Conservation (phyloP, 30 jellyfish, hydroid and myxozoan species). For the Hydractinia symbiolongicarpus region DNA sequence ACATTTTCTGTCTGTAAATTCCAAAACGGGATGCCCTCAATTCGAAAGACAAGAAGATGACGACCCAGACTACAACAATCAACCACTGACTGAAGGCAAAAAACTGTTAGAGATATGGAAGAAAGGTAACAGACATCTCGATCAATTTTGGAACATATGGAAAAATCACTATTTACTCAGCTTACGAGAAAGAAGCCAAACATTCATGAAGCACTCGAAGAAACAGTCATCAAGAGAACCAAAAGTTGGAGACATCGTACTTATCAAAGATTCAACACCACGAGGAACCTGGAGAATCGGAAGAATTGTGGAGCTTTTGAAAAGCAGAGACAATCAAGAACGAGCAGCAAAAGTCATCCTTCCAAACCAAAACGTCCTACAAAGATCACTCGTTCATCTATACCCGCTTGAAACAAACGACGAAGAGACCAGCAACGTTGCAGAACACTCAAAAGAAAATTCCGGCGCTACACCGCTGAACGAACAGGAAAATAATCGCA, state of each 20-base stretch:
- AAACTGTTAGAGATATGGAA: not conserved
- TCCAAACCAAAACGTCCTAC: constrained; percentile 6
- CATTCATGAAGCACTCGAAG: not conserved
- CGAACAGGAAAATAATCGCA: too few species aligned
- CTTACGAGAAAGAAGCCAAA: not conserved
- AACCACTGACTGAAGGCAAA: not conserved
- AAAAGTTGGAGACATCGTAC: not conserved
- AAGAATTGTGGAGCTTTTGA: constrained; percentile 9
- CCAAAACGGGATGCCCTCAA: not conserved
- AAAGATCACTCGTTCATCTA: constrained; percentile 12
- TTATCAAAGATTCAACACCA: not conserved
- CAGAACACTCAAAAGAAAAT: too few species aligned
- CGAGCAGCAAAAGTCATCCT: constrained; percentile 10
- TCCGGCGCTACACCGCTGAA: too few species aligned
- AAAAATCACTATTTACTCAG: too few species aligned
- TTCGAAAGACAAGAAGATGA: not conserved
- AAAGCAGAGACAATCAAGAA: constrained; percentile 7
- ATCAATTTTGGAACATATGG: not conserved
- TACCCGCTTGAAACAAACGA: too few species aligned
- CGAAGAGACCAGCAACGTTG: too few species aligned
- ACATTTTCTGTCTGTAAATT: not conserved
- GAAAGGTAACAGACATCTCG: not conserved
- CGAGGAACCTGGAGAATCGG: too few species aligned
- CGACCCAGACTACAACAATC: constrained; percentile 3
- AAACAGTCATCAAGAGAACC: not conserved